Evolutionary conservation across 2,888 invertebrate genomes (phyloP), one percentile per base, ranked within the genome.

Genomic region (Furcula furcula): DNA sequence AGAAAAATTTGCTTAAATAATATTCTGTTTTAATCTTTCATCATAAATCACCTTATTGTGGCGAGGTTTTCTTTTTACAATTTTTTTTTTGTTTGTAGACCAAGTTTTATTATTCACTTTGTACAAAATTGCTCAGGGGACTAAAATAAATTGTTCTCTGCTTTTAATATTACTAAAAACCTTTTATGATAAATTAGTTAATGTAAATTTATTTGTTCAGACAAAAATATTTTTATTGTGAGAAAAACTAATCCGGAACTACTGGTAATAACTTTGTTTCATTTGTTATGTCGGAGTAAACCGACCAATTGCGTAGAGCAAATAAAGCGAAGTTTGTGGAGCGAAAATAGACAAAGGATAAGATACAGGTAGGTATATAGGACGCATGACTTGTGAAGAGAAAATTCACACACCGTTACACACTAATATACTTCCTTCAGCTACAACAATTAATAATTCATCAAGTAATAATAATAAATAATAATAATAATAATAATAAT

Each of bases 341-440:
- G 80, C 83, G 80, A 78, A 75, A 85, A 83, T 77, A 85, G 81
- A 86, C 83, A 84, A 84, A 82, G 81, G 80, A 76, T 79, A 76
- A 65, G 72, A 81, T 76, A 81, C 83, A 85, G 85, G 86, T 83
- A 84, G 79, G 76, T 76, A 79, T 78, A 75, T 69, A n/a, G n/a
- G n/a, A 75, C 73, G 76, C 75, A 73, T 71, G 76, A 69, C 66
- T 76, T 58, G 67, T 67, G 58, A 59, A 61, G 62, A 64, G 75
- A 69, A 73, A 80, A 74, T 73, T 65, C 72, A 75, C 65, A 60
- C 65, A 60, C 69, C 65, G 67, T 75, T 78, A 74, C 64, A 68
- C 67, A 60, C 53, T 64, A 65, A 65, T 58, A 51, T 66, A 50
- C 65, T 66, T 28, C 60, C 55, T n/a, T n/a, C n/a, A n/a, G n/a